Evolutionary conservation across 2,797 vertebrate genomes (phyloP).

Genomic region (Ceryle rudis): DNA sequence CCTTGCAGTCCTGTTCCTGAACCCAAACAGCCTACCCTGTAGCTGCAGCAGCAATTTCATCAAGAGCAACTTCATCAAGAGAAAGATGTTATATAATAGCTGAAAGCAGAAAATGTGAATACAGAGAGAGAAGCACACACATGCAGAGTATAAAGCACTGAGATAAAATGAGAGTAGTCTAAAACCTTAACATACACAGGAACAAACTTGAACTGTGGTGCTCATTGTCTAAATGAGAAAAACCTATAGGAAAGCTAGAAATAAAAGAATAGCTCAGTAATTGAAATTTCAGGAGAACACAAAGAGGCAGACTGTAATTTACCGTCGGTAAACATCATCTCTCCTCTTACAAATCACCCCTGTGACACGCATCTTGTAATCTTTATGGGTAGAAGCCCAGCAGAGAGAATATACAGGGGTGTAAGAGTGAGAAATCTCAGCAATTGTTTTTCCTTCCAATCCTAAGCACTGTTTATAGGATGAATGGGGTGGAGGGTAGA

Average conservation of each 20-base stretch:
- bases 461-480: background rate
- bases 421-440: background rate
- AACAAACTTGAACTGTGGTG: background rate
- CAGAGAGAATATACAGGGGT: background rate
- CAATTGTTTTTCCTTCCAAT: background rate
- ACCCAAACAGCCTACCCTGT: background rate
- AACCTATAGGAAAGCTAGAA: conserved; percentile 3
- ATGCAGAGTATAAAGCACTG: background rate
- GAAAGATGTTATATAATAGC: background rate
- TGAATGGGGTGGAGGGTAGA: background rate
- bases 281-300: conserved; percentile 60
- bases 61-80: background rate
- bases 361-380: conserved; percentile 17
- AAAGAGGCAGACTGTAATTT: conserved; percentile 48
- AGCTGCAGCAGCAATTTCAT: background rate
- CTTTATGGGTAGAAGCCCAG: conserved; percentile 6
- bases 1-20: background rate
- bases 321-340: background rate
- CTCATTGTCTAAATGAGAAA: conserved; percentile 41
- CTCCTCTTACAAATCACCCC: conserved; percentile 44
- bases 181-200: background rate
- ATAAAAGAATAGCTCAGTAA: conserved; percentile 44
- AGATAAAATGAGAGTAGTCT: background rate
- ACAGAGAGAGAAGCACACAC: background rate
- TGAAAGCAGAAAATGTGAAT: background rate